Base-by-base conservation (phyloP, 2,113 vertebrate genomes). In the Chlorodrepanis virens region DNA sequence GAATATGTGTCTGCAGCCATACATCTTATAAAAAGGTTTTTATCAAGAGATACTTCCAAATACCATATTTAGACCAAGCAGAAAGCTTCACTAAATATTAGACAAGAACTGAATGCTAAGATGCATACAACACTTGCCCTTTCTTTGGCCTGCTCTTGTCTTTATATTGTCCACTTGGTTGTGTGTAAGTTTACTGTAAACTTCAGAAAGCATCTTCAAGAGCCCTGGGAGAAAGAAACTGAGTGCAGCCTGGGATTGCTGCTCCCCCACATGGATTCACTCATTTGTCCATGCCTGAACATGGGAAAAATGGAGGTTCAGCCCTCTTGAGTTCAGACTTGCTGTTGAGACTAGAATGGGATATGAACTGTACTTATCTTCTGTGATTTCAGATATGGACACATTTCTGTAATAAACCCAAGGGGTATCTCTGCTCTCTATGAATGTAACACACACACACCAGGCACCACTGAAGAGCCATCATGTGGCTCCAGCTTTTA, bases 261-360 rank as follows among this genome's bases (percentile, higher is more conserved):
- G 27, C 35, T 72, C 20, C 12, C 10, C 5, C 1, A 6, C 0
- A 4, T 1, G 2, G 37, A 71, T 69, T 85, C 22, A 60, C 3
- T 53, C 19, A 29, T 57, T 33, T 67, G 17, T 23, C 25, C 83
- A 22, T 63, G 40, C 12, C 29, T 3, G 6, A 54, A 56, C 44
- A 37, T 0, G 12, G 8, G 9, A 6, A 12, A 70, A 77, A 70
- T 1, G 1, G 33, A 5, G 3, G 5, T 40, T 92, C 17, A 23
- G 42, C 47, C 33, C 50, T 47, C 39, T 37, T 1, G 1, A 63
- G 5, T 52, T 75, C 44, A 75, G 29, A 49, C 53, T 61, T 69
- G 22, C 15, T 53, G 9, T 37, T 71, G 44, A 93, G 74, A 47
- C 22, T 60, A 35, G 27, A 4, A 0, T 33, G n/a, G 22, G 28